Evolutionary conservation across 2,113 vertebrate genomes (phyloP).

Genomic region (Plecotus auritus): DNA sequence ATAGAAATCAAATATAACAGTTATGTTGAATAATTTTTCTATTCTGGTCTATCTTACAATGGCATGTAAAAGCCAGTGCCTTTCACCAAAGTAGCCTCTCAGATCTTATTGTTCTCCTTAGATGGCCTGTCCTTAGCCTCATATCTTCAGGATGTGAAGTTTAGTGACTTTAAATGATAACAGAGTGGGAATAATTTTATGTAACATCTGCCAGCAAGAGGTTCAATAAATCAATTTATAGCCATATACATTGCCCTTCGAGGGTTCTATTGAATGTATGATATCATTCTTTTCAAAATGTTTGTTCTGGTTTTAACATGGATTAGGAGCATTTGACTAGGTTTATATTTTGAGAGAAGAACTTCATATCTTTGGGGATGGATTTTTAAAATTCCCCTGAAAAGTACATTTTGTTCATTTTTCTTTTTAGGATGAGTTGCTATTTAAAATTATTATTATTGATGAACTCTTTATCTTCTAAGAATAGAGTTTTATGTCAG

Average conservation of each 20-base stretch:
- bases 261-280: neutral
- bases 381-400: neutral
- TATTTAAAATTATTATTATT: neutral
- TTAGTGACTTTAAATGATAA: constrained; percentile 33
- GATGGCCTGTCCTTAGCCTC: neutral
- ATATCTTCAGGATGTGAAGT: neutral
- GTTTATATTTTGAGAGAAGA: neutral
- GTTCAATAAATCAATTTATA: neutral
- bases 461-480: neutral
- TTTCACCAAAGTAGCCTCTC: neutral
- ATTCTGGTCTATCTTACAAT: neutral
- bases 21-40: constrained; percentile 20
- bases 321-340: neutral
- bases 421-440: neutral
- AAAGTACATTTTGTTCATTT: neutral
- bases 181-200: constrained; percentile 37
- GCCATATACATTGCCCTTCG: neutral
- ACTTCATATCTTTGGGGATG: neutral
- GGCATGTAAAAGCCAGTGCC: neutral
- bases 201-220: neutral
- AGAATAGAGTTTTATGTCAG: neutral
- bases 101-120: constrained; percentile 5
- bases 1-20: neutral
- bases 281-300: neutral
- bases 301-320: neutral